A percentile compares a stretch with the other conserved stretches of the same genome.
These are phyloP conservation scores for Drosophila yooni DNA, from an alignment of 2,888 invertebrate genomes.

Conservation along the genomic window DNA sequence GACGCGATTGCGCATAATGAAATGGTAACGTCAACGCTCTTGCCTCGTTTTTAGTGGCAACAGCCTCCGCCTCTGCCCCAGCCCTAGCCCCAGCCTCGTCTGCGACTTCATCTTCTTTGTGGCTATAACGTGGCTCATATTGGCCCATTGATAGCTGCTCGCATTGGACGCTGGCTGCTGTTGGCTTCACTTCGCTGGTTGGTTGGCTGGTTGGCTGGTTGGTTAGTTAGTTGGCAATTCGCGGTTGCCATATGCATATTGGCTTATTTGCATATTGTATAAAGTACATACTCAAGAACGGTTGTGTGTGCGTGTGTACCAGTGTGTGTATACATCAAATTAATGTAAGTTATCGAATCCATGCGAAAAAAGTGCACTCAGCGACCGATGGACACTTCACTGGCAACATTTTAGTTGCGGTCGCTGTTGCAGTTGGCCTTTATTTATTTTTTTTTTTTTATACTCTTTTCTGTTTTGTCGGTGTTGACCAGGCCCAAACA, in stretches of 20 bases:
- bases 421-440: constrained; percentile 34
- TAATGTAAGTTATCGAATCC: constrained; percentile 79
- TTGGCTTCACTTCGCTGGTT: constrained; percentile 19
- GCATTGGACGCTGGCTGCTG: constrained; percentile 39
- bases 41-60: constrained; percentile 19
- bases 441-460: background rate
- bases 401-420: constrained; percentile 69
- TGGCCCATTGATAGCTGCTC: constrained; percentile 49
- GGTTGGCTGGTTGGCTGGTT: constrained; percentile 23
- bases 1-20: constrained; percentile 56
- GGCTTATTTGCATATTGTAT: constrained; percentile 16
- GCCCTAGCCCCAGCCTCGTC: background rate
- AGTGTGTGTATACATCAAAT: constrained; percentile 68
- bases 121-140: constrained; percentile 37
- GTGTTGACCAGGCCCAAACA: constrained; percentile 75
- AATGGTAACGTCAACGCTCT: constrained; percentile 54
- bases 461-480: constrained; percentile 6
- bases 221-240: constrained; percentile 58
- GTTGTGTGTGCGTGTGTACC: constrained; percentile 17
- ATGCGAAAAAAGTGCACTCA: constrained; percentile 65
- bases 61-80: constrained; percentile 7
- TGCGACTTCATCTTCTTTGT: constrained; percentile 23
- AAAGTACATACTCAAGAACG: background rate
- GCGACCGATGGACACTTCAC: constrained; percentile 46
- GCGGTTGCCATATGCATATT: constrained; percentile 46